These are phyloP conservation scores for Arrhopalites spinosus DNA, from an alignment of 2,888 invertebrate genomes.

Conservation along the genomic window DNA sequence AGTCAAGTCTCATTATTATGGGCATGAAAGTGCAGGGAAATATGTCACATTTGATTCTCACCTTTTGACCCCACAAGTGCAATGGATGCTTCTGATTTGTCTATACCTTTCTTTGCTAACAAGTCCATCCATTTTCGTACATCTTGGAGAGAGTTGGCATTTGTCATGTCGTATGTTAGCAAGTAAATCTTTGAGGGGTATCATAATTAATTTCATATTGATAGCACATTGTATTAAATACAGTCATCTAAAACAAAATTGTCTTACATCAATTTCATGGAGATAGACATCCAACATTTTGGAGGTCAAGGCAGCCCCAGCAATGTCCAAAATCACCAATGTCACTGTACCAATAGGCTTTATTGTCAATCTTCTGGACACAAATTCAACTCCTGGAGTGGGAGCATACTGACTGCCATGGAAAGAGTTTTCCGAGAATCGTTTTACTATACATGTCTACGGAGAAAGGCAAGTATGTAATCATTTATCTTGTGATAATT, in stretches of 20 bases:
- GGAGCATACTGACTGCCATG: conserved; percentile 53
- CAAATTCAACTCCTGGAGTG: conserved; percentile 51
- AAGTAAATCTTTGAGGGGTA: conserved; percentile 47
- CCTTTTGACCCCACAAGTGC: conserved; percentile 52
- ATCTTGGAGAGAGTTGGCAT: conserved; percentile 47
- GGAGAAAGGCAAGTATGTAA: conserved; percentile 5
- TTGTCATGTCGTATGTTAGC: conserved; percentile 53
- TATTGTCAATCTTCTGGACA: conserved; percentile 46
- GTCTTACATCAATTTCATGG: conserved; percentile 49
- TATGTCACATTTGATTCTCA: too few species aligned
- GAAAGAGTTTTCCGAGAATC: conserved; percentile 52
- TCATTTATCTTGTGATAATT: too few species aligned
- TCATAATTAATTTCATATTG: background rate
- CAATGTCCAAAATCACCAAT: conserved; percentile 49
- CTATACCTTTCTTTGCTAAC: conserved; percentile 35
- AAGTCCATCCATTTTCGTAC: conserved; percentile 52
- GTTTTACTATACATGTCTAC: conserved; percentile 52
- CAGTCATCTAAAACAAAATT: background rate
- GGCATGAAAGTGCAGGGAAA: too few species aligned
- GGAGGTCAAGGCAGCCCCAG: conserved; percentile 47
- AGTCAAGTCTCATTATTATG: too few species aligned
- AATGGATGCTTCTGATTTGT: conserved; percentile 44
- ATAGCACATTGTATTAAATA: background rate
- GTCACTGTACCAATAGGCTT: conserved; percentile 51
- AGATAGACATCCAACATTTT: conserved; percentile 53